Evolutionary conservation across 2,888 invertebrate genomes (phyloP), one percentile per base, ranked within the genome.

Genomic region (Leptogaster cylindrica): DNA sequence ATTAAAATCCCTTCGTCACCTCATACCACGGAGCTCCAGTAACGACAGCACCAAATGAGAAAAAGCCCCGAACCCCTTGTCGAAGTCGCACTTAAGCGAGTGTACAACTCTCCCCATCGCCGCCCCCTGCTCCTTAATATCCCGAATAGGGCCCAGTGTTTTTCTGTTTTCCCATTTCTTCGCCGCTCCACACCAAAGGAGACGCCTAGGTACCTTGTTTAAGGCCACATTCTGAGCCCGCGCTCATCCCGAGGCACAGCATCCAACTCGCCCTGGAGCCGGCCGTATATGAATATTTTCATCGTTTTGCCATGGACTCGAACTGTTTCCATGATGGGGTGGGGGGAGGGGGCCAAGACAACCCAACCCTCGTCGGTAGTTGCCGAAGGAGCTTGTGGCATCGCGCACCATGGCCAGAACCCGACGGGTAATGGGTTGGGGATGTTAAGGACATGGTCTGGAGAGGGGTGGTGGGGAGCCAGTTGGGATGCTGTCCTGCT

Each of bases 41-140:
- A 58, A 58, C 58, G 58, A 61, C 46, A 66, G 50, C 27, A 61
- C 33, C 48, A 67, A 36, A 25, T 64, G 41, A 41, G 31, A 68
- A 36, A 18, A 51, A 36, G 41, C 41, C 51, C 46, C 61, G 28
- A 46, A 58, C 36, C 61, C 44, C 31, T 51, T 41, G 48, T 50
- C 63, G 61, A 61, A 33, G 64, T 48, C 64, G 48, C 64, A 64
- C 64, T 48, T 64, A 64, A 64, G 66, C 61, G 68, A 68, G 55
- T 64, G 48, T 63, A 67, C 51, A 63, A 63, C 41, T 50, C 16
- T 50, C n/a, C n/a, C n/a, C n/a, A n/a, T n/a, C n/a, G n/a, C n/a
- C n/a, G n/a, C n/a, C n/a, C n/a, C n/a, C n/a, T n/a, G n/a, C n/a
- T n/a, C n/a, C n/a, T n/a, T n/a, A n/a, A n/a, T n/a, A n/a, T n/a